Base-by-base conservation (phyloP, 2,113 vertebrate species). In the Lycaon pictus region DNA sequence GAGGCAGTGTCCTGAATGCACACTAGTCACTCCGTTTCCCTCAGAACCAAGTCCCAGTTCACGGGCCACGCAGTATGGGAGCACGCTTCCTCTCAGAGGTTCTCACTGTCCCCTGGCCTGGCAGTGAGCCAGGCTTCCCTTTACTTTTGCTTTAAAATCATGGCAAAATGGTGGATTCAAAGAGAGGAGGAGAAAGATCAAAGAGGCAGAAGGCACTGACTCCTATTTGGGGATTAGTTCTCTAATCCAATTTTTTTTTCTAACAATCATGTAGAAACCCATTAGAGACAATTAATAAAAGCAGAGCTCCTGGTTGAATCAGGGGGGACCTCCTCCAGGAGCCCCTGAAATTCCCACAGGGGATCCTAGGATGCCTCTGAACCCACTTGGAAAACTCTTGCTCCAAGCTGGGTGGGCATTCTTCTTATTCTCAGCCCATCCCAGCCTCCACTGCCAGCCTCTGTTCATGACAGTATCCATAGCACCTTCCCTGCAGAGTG, bases 211-310 rank as follows among this genome's bases (percentile, higher is more conserved):
- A 83, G 13, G 55, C 5, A 5, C 32, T 77, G 77, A 23, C 35
- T 92, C 48, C 93, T 92, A 15, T 53, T 79, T 62, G 69, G 63
- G 48, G 53, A 83, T 86, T 76, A 96, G 92, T 80, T 83, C 35
- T 95, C 53, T 77, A 84, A 81, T 69, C 63, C 12, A 12, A 15
- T 60, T 29, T 90, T 32, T 60, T 83, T 48, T 32, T 37, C 82
- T 51, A 58, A 55, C 37, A 43, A n/a, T 55, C 19, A n/a, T 62
- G 63, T 2, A 58, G 77, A 89, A 93, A 95, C 23, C 37, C 51
- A 43, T 25, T 43, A 72, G 63, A 79, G 37, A 60, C 1, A 29
- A 55, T 76, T 25, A 65, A 62, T 65, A 16, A 83, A 89, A 55
- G 56, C 69, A 95, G 96, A 48, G 32, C 60, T 82, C 72, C 81